A percentile compares a stretch with the other conserved stretches of the same genome.
phyloP scores from a whole-genome alignment of 1,140 invertebrate genomes.

The Drosophila arawakana region DNA sequence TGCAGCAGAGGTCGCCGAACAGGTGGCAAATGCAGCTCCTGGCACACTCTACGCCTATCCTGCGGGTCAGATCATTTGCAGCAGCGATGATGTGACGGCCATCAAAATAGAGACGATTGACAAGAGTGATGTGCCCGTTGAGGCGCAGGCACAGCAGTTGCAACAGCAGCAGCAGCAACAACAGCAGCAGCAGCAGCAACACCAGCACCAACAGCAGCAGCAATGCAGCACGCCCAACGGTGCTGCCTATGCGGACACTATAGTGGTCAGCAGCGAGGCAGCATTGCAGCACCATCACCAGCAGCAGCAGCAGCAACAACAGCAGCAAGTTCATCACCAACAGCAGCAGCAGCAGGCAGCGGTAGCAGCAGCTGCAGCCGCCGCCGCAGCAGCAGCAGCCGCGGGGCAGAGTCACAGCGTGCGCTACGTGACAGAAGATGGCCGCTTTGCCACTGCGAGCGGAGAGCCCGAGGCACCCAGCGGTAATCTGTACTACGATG shows the following conservation, averaged over 20 bases:
- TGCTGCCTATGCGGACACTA: constrained; percentile 60
- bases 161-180: constrained; percentile 66
- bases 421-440: constrained; percentile 67
- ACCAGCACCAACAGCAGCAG: constrained; percentile 67
- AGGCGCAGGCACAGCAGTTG: constrained; percentile 57
- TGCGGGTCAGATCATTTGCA: constrained; percentile 68
- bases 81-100: constrained; percentile 55
- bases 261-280: constrained; percentile 65
- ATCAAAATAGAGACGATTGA: constrained; percentile 78
- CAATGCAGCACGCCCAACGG: constrained; percentile 78
- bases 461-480: constrained; percentile 38
- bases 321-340: constrained; percentile 40
- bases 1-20: constrained; percentile 59
- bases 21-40: constrained; percentile 45
- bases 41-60: constrained; percentile 66
- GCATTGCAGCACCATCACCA: constrained; percentile 72
- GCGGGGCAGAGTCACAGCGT: constrained; percentile 51
- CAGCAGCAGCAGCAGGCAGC: constrained; percentile 38
- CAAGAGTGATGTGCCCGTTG: constrained; percentile 55
- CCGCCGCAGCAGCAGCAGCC: constrained; percentile 38
- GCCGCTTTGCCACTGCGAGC: constrained; percentile 52
- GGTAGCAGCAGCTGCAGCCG: constrained; percentile 36
- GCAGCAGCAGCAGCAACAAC: constrained; percentile 63
- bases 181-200: constrained; percentile 62
- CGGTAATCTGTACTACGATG: constrained; percentile 68